Evolutionary conservation across 2,113 vertebrate genomes (phyloP).

Genomic region (Chrysemys picta): DNA sequence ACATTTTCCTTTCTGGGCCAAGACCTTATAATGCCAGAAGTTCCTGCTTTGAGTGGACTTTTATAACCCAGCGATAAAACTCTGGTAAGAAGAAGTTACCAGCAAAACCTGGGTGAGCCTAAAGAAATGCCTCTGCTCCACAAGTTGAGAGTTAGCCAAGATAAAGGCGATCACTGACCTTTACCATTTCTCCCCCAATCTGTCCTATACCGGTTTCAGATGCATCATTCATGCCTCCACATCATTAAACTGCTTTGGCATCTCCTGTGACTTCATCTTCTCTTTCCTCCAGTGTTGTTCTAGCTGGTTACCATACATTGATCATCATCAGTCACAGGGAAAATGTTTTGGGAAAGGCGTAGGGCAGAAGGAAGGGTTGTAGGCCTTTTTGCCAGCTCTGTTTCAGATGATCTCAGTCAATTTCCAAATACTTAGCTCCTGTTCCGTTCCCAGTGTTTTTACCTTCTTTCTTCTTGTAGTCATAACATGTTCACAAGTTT

Average conservation of each 20-base stretch:
- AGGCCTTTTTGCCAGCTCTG: neutral
- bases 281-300: neutral
- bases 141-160: neutral
- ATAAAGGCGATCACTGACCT: neutral
- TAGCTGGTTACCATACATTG: too few relatives aligned
- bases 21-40: too few relatives aligned
- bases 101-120: neutral
- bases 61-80: neutral
- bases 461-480: neutral
- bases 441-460: neutral
- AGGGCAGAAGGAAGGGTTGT: neutral
- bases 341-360: neutral
- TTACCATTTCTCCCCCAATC: neutral
- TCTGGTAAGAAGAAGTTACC: neutral
- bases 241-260: neutral
- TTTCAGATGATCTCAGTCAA: neutral
- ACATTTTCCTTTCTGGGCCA: neutral
- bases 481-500: neutral
- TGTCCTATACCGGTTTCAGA: neutral
- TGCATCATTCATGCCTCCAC: neutral
- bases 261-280: neutral
- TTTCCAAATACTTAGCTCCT: neutral
- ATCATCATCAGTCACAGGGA: neutral
- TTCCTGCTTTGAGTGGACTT: too few relatives aligned
- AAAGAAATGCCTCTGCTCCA: neutral